Conservation (phyloP, 2,113 vertebrate genomes). For the Megaceryle maxima region DNA sequence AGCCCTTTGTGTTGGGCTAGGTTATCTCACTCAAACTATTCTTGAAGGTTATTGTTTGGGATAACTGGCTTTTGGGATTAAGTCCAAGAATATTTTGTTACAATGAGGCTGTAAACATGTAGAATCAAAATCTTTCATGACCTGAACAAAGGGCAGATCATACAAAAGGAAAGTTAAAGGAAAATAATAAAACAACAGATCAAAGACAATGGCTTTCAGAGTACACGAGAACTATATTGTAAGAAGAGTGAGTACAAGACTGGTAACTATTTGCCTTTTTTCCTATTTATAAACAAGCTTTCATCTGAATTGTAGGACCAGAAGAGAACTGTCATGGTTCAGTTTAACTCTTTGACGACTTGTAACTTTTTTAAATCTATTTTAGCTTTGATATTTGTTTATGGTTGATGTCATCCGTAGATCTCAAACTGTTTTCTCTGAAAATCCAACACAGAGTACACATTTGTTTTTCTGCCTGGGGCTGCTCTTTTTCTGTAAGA, state of each 20-base stretch:
- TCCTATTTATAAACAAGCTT: neutral
- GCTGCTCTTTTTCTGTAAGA: neutral
- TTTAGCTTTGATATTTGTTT: neutral
- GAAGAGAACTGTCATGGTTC: neutral
- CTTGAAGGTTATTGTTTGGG: neutral
- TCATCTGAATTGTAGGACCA: neutral
- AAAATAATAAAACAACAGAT: neutral
- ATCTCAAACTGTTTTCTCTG: neutral
- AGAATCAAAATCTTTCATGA: neutral
- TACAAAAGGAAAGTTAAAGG: neutral
- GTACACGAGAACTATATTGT: neutral
- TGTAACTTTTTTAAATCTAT: neutral
- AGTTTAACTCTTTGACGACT: neutral
- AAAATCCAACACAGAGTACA: neutral
- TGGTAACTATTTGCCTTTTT: neutral
- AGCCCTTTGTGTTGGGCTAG: neutral
- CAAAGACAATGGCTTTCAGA: neutral
- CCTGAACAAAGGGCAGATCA: neutral
- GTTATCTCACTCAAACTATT: neutral
- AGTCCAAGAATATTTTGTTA: neutral
- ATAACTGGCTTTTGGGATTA: neutral
- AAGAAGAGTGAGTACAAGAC: neutral
- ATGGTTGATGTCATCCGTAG: neutral
- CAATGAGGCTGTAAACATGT: neutral
- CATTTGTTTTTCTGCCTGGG: fast-evolving